Base-by-base conservation (phyloP, 2,797 vertebrate species). In the Brotogeris chrysoptera region DNA sequence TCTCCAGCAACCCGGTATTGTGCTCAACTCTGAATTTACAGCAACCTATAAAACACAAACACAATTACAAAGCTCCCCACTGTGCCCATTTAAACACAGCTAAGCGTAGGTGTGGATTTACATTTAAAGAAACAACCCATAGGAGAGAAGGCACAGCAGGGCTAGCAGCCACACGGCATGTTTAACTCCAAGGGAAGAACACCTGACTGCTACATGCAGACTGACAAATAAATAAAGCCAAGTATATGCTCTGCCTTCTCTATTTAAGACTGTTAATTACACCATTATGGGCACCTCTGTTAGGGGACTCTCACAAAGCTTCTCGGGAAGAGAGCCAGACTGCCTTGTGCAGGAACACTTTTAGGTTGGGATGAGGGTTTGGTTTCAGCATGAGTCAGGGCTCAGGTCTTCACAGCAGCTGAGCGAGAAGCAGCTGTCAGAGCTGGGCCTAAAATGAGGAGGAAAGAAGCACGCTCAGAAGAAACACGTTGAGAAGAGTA, bases 401-500 rank as follows among this genome's bases (percentile, higher is more conserved):
- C 50, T 79, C 53, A 15, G 39, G 18, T 70, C 66, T 66, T 60
- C 27, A 38, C 13, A 70, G 50, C 36, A 68, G 53, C 0, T 32
- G 39, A 84, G 30, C 15, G n/a, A 66, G 70, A 88, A 55, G 49
- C 74, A 81, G 66, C 70, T 84, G 86, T 24, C 15, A 41, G 50
- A 95, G 44, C 39, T 8, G 60, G 60, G 49, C 20, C 52, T 64
- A 2, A 5, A 44, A 38, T 0, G 10, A 88, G 55, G 19, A 71
- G 8, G 57, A 5, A 43, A 88, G 32, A 30, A 39, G 8, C 13
- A 84, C 0, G 0, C 43, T 49, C 46, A 38, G 69, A 49, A 92
- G 46, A 91, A 82, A 30, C 1, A 0, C 18, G 0, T 0, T 0
- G 1, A 32, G 46, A 38, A 24, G 18, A 63, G 13, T 0, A 4